Evolutionary conservation across 2,797 vertebrate species (phyloP).

Genomic region (Chelidonichthys spinosus): DNA sequence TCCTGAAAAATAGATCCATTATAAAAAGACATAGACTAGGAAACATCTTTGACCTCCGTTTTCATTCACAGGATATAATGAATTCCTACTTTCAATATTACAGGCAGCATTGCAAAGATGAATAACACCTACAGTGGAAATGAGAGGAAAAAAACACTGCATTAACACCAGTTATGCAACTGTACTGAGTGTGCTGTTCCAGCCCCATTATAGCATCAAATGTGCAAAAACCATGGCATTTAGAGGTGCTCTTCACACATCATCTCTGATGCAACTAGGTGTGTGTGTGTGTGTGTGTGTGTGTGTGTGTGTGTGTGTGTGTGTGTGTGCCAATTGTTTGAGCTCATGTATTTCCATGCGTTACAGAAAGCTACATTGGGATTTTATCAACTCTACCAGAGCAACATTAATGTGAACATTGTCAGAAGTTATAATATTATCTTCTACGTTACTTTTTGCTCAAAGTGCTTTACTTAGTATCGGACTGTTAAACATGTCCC

Average conservation of each 20-base stretch:
- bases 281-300: constrained; percentile 4
- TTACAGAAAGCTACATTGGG: constrained; percentile 12
- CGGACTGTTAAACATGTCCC: not conserved
- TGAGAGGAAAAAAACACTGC: constrained; percentile 22
- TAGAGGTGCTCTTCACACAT: constrained; percentile 66
- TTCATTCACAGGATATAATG: not conserved
- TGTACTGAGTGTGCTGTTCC: constrained; percentile 36
- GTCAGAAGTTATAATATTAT: not conserved
- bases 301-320: not conserved
- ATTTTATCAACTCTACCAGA: not conserved
- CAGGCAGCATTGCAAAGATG: not conserved
- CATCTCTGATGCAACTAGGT: constrained; percentile 47
- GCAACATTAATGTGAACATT: not conserved
- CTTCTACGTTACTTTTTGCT: not conserved
- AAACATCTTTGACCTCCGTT: not conserved
- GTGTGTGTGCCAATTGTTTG: not conserved
- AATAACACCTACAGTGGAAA: constrained; percentile 22
- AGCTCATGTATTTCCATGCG: constrained; percentile 1
- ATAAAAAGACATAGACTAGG: not conserved
- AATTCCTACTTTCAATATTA: constrained; percentile 4
- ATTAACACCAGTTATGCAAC: constrained; percentile 70
- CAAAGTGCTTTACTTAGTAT: not conserved
- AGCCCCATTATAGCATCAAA: constrained; percentile 62
- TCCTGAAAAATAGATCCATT: not conserved
- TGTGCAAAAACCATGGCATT: constrained; percentile 68